Conservation (phyloP, 1,140 invertebrate species). For the Drosophila subobscura region DNA sequence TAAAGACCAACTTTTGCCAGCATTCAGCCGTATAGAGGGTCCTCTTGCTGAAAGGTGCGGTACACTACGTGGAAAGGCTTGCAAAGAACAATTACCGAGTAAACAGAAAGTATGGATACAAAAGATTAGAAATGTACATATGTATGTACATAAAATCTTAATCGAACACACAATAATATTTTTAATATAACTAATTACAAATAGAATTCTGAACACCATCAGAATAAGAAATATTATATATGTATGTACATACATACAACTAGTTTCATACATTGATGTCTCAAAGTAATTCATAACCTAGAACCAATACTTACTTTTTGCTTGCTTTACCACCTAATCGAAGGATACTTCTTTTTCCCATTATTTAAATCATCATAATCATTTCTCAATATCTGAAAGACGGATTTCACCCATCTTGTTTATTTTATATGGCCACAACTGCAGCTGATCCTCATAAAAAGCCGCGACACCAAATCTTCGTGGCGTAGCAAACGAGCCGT, state of each 20-base stretch:
- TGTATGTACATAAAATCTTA: too few relatives aligned
- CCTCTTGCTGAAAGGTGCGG: background rate
- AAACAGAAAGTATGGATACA: too few relatives aligned
- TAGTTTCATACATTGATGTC: too few relatives aligned
- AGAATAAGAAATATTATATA: too few relatives aligned
- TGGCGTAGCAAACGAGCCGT: slow-evolving; percentile 77
- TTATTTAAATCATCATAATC: slow-evolving; percentile 44
- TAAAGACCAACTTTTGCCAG: slow-evolving; percentile 61
- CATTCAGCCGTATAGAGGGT: slow-evolving; percentile 43
- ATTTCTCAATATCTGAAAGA: slow-evolving; percentile 27
- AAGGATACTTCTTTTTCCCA: slow-evolving; percentile 20
- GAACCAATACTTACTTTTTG: slow-evolving; percentile 28
- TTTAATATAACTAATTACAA: too few relatives aligned
- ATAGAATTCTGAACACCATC: too few relatives aligned
- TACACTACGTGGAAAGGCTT: background rate
- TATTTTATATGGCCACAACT: slow-evolving; percentile 78
- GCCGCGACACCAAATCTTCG: slow-evolving; percentile 76
- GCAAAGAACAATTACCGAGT: background rate
- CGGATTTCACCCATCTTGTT: slow-evolving; percentile 44
- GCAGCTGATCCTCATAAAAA: slow-evolving; percentile 81
- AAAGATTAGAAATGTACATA: too few relatives aligned
- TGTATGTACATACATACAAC: too few relatives aligned
- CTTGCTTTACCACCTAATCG: background rate
- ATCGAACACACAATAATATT: too few relatives aligned
- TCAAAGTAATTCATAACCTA: slow-evolving; percentile 6